Evolutionary conservation across 2,797 vertebrate genomes (phyloP), one percentile per base, ranked within the genome.

Genomic region (Halcyon smyrnensis): DNA sequence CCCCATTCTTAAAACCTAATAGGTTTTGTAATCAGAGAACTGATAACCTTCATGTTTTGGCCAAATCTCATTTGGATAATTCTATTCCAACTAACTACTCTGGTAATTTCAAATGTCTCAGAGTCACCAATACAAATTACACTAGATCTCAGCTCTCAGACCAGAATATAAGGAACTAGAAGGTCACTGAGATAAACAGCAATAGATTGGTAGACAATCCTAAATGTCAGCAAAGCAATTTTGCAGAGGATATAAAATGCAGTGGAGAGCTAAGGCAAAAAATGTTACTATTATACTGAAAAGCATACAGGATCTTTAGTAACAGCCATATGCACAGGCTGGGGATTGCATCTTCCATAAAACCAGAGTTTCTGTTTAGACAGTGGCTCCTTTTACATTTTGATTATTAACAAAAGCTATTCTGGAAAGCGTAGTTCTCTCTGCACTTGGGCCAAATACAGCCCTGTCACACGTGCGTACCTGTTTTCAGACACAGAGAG

Each of bases 171-270:
- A 87, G 63, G 54, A 89, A 87, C 68, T 57, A 93, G 75, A 90
- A 94, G 90, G 87, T 95, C 93, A 81, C 46, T 3, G 64, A 93
- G 51, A 89, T 56, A 89, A 90, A 84, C 77, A 96, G 79, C 68
- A 69, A 39, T 36, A 82, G 62, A 78, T 36, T 32, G 79, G 64
- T 21, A 77, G 70, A 84, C 67, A 71, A 73, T 48, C 78, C 56
- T 54, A 94, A 95, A 91, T 84, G 89, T 87, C 92, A 96, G 53
- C 53, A 46, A 80, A 81, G 80, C 74, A 73, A 73, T 93, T 93
- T 67, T 39, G 32, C 39, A 59, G 43, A 54, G 27, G 64, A 83
- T 84, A 46, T 45, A 76, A 94, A 93, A 95, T 6, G 20, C 41
- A 87, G 50, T 7, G 15, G 60, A 95, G 67, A 93, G 67, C 43